These are phyloP conservation scores for Odontocolon sp. DNA, from an alignment of 2,888 invertebrate species.

Conservation along the genomic window DNA sequence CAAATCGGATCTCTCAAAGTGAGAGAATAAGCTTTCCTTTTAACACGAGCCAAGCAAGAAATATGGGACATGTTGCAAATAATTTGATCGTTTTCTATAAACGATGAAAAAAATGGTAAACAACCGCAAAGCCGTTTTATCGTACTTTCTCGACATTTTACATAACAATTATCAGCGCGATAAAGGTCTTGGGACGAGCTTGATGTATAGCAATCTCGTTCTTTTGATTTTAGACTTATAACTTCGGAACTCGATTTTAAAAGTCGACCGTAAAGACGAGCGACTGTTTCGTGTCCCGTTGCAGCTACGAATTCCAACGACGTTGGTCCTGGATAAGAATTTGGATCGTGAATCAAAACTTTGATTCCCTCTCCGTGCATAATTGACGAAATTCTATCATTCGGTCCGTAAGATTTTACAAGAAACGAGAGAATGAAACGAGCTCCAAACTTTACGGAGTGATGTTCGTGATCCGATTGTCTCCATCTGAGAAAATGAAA, in stretches of 20 bases:
- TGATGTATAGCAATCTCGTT: conserved; percentile 70
- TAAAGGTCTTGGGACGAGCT: conserved; percentile 64
- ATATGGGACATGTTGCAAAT: conserved; percentile 75
- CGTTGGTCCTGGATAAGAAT: conserved; percentile 71
- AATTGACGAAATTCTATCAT: conserved; percentile 64
- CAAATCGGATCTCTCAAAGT: conserved; percentile 60
- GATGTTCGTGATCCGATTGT: conserved; percentile 20
- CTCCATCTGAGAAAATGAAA: conserved; percentile 52
- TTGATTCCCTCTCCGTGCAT: conserved; percentile 68
- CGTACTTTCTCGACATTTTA: conserved; percentile 70
- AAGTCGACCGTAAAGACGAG: conserved; percentile 60
- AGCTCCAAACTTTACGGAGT: conserved; percentile 63
- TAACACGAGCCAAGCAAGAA: conserved; percentile 70
- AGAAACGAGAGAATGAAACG: conserved; percentile 66
- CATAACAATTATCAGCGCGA: conserved; percentile 75
- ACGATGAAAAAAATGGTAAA: conserved; percentile 73
- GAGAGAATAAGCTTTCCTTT: conserved; percentile 61
- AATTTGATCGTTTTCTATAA: conserved; percentile 56
- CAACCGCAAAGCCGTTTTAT: conserved; percentile 73
- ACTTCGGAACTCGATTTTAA: conserved; percentile 67
- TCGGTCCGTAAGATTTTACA: conserved; percentile 57
- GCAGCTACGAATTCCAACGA: conserved; percentile 65
- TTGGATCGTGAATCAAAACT: conserved; percentile 74
- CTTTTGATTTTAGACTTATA: conserved; percentile 47
- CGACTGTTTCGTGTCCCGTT: conserved; percentile 64